phyloP scores from a whole-genome alignment of 2,797 vertebrate species.

The Bradypodion ventrale region DNA sequence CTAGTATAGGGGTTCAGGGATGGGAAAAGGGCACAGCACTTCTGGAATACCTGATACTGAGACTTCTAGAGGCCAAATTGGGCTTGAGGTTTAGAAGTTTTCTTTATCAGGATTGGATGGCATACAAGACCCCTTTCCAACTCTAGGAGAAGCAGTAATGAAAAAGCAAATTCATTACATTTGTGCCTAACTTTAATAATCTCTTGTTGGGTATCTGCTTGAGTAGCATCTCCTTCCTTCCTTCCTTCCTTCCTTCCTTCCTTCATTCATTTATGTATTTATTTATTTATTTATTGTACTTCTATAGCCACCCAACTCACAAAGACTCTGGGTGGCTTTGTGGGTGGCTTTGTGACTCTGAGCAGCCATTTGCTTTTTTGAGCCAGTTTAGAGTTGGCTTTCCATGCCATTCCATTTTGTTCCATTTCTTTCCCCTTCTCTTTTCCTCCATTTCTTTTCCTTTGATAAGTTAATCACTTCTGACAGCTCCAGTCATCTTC shows the following conservation, averaged over 20 bases:
- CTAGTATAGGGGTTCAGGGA: no score
- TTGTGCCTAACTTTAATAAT: background rate
- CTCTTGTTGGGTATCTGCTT: background rate
- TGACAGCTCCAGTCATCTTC: no score
- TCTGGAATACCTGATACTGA: background rate
- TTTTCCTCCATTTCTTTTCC: background rate
- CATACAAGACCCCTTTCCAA: background rate
- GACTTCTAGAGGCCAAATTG: background rate
- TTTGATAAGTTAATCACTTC: no score
- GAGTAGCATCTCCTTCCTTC: background rate
- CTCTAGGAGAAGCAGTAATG: background rate
- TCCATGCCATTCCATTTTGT: background rate
- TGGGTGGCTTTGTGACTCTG: no score
- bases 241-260: no score
- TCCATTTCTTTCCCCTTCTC: background rate
- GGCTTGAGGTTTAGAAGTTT: background rate
- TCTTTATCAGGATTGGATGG: background rate
- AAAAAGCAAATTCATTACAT: background rate
- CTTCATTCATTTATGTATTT: no score
- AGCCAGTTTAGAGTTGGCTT: background rate
- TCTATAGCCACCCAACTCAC: no score
- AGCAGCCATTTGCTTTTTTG: background rate
- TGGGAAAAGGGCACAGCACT: no score
- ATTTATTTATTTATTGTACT: no score
- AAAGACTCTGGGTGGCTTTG: no score